Base-by-base conservation (phyloP, 1,140 invertebrate genomes). In the Rhagoletis zephyria region DNA sequence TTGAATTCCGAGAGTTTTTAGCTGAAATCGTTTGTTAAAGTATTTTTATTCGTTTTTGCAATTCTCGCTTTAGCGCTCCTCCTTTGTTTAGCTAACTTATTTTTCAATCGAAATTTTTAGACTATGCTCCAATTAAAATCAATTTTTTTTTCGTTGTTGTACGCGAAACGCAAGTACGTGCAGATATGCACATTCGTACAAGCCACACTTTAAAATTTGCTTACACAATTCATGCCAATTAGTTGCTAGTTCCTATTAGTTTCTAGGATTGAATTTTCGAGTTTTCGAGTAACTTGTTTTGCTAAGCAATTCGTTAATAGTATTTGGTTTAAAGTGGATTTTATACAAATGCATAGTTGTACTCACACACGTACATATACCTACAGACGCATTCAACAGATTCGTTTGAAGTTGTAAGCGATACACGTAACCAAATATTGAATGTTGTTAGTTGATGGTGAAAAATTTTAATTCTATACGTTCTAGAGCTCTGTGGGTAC, bases 111-210 rank as follows among this genome's bases (percentile, higher is more conserved):
- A 4, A 48, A 45, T 74, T 74, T 74, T 14, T n/a, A n/a, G 48
- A 74, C 14, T 48, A 48, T 45, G 70, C 14, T 7, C 42, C 70
- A 74, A 74, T 74, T 74, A 74, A 48, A 74, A 74, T 10, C 30
- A 4, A 74, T 12, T 48, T 48, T 74, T 30, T 30, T 30, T 30
- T 30, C 30, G 30, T 30, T 30, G 30, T 30, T 30, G 30, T 30
- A 30, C 30, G 1, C n/a, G 16, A 30, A 42, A 67, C 64, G 40
- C 9, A 42, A 74, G 16, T 6, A 48, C 48, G 4, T 74, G 9
- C 4, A 48, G 14, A 3, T 40, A 74, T 74, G 2, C 45, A 48
- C 3, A n/a, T 6, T 14, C 40, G 14, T n/a, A 45, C 40, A 74
- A 70, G 9, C 42, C 30, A 10, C 30, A 10, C 40, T 70, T 42